A percentile compares a stretch with the other conserved stretches of the same genome.
Conservation (phyloP, 2,888 invertebrate species). For the Lepidochrysops patricia region DNA sequence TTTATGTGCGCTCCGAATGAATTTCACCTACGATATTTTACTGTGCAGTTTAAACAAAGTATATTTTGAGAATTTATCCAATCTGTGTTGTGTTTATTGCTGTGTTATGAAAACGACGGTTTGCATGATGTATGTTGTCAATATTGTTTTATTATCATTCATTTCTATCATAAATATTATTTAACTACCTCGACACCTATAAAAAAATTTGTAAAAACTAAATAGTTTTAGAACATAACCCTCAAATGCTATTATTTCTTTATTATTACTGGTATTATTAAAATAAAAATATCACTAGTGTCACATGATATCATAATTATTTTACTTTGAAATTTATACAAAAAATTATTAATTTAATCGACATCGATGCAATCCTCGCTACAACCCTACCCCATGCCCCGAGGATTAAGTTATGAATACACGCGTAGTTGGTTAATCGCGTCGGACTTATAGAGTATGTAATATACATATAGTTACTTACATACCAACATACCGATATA, state of each 20-base stretch:
- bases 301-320: no score
- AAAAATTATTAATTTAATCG: not conserved
- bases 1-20: slow-evolving; percentile 1
- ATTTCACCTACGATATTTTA: slow-evolving; percentile 7
- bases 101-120: not conserved
- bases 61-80: not conserved
- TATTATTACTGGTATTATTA: no score
- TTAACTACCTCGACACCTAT: no score
- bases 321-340: no score
- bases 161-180: not conserved
- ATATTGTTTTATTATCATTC: not conserved
- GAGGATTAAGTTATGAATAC: slow-evolving; percentile 10
- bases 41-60: not conserved
- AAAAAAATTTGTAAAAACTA: no score
- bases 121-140: not conserved
- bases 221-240: no score
- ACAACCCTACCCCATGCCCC: not conserved
- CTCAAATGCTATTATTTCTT: no score
- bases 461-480: not conserved
- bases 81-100: not conserved
- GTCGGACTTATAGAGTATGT: slow-evolving; percentile 6
- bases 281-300: no score
- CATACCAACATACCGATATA: not conserved
- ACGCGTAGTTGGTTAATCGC: slow-evolving; percentile 7
- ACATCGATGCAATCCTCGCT: not conserved